Conservation (phyloP, 2,113 vertebrate genomes). For the Petroica traversi region DNA sequence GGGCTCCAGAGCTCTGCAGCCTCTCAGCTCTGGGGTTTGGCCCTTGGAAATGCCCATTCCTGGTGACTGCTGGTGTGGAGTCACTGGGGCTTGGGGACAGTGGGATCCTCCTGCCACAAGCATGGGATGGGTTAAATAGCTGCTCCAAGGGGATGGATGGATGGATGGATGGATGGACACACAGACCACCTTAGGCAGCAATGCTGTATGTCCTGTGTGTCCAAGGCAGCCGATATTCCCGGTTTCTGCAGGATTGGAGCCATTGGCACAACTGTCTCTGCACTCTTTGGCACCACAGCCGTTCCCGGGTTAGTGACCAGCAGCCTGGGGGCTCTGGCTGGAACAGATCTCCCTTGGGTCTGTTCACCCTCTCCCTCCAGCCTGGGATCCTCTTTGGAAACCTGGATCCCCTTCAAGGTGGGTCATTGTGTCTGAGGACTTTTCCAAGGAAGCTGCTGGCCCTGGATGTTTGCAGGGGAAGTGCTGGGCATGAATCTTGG, state of each 20-base stretch:
- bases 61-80: fast-evolving
- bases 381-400: neutral
- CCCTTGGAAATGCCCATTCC: neutral
- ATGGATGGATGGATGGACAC: neutral
- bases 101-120: neutral
- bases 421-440: neutral
- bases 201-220: neutral
- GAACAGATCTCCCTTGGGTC: neutral
- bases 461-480: neutral
- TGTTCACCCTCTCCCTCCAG: neutral
- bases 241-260: neutral
- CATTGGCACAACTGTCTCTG: neutral
- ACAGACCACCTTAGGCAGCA: neutral
- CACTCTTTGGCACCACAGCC: neutral
- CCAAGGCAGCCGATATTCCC: neutral
- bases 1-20: neutral
- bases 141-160: neutral
- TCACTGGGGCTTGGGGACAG: neutral
- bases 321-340: neutral
- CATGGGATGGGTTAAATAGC: neutral
- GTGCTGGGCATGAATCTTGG: neutral
- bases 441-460: neutral
- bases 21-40: neutral
- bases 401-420: neutral
- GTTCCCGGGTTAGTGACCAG: too few species aligned